Base-by-base conservation (phyloP, 2,113 vertebrate species). In the Gallinago jamesoni region DNA sequence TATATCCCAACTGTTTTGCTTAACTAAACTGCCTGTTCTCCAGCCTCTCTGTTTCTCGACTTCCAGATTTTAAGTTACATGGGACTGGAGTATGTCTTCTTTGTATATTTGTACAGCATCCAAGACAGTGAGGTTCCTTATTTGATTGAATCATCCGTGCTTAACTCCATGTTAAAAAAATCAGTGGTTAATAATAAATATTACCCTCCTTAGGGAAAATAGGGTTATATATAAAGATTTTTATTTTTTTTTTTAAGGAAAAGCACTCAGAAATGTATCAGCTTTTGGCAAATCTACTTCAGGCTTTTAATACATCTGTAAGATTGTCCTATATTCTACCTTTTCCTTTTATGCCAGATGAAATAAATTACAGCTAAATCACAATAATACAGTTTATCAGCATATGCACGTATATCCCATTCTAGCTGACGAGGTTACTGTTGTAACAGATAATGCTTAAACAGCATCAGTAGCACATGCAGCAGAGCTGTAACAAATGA, bases 371-470 rank as follows among this genome's bases (percentile, higher is more conserved):
- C n/a, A 87, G 14, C 22, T 78, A 74, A 89, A 63, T 76, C 37
- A 63, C 55, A 90, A 77, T 56, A 75, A 95, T 94, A 84, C 33
- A 76, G 23, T 84, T 90, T 91, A 79, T 88, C 62, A 83, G 35
- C 55, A 78, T 84, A 64, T 78, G 43, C 47, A 78, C 43, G 39
- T 88, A 41, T 47, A 82, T 82, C 22, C 13, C 21, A 83, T 84
- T 89, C 79, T 79, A 90, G 66, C 87, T 93, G 91, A 67, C 0
- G 3, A 88, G 43, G 48, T 96, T 94, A 84, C 31, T 96, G 30
- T n/a, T 89, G 30, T 64, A 90, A 77, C n/a, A 82, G 62, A 53
- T 93, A 90, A 60, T 87, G 93, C 91, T 93, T 94, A 87, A 88
- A 69, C 41, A 63, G 66, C 68, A 79, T 28, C 60, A 73, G 68